These are phyloP conservation scores for Drosophila paracracens DNA, from an alignment of 2,888 invertebrate species.

Conservation along the genomic window DNA sequence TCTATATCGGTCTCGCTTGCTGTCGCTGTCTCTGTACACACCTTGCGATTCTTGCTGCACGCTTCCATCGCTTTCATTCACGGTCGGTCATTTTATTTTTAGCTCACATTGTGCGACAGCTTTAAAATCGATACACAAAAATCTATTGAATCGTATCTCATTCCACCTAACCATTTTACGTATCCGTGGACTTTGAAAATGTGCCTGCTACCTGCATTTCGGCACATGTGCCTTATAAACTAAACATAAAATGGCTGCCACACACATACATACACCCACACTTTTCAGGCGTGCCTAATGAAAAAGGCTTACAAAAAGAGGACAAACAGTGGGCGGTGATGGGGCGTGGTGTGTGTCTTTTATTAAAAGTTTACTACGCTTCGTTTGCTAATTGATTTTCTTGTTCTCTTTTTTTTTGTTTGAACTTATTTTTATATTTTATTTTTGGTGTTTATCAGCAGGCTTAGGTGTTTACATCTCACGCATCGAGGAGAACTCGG, in stretches of 20 bases:
- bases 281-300: slow-evolving; percentile 35
- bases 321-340: slow-evolving; percentile 21
- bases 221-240: slow-evolving; percentile 71
- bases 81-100: slow-evolving; percentile 71
- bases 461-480: slow-evolving; percentile 96
- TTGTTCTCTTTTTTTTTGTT: slow-evolving; percentile 4
- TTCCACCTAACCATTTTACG: slow-evolving; percentile 47
- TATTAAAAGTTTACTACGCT: slow-evolving; percentile 67
- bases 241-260: slow-evolving; percentile 69
- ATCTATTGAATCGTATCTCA: slow-evolving; percentile 68
- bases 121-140: slow-evolving; percentile 75
- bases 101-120: slow-evolving; percentile 64
- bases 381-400: slow-evolving; percentile 70
- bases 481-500: slow-evolving; percentile 94
- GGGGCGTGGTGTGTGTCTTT: slow-evolving; percentile 32
- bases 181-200: slow-evolving; percentile 24
- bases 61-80: slow-evolving; percentile 3
- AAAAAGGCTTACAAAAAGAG: slow-evolving; percentile 61
- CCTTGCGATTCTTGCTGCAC: slow-evolving; percentile 26
- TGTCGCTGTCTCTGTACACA: slow-evolving; percentile 3
- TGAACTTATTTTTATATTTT: neutral
- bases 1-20: slow-evolving; percentile 4
- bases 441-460: slow-evolving; percentile 74
- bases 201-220: slow-evolving; percentile 29
- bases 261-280: slow-evolving; percentile 23